Evolutionary conservation across 2,888 invertebrate genomes (phyloP).

Genomic region (Clunio marinus): DNA sequence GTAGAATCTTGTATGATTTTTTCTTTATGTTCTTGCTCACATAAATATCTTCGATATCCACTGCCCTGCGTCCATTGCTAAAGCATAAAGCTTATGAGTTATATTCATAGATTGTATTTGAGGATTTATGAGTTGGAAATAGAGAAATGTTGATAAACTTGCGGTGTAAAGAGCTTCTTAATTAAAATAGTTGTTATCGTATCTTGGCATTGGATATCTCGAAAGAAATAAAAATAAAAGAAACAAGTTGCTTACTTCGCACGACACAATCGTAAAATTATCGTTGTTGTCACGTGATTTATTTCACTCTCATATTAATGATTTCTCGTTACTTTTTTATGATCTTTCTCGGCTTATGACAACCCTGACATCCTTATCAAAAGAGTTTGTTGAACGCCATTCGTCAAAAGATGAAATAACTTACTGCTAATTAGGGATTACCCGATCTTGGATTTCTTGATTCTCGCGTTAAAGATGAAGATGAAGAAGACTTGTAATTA

Average conservation of each 20-base stretch:
- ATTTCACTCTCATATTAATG: too few species aligned
- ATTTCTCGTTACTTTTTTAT: conserved; percentile 5
- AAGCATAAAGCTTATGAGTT: too few species aligned
- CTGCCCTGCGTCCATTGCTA: too few species aligned
- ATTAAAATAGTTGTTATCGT: conserved; percentile 17
- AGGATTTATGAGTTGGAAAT: background rate
- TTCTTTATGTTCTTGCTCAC: too few species aligned
- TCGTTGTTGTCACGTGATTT: conserved; percentile 5
- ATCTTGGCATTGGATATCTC: too few species aligned
- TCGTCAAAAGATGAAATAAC: background rate
- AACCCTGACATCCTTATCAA: conserved; percentile 21
- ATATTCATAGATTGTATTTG: background rate
- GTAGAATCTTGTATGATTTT: too few species aligned
- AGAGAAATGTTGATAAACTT: background rate
- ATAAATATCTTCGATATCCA: too few species aligned
- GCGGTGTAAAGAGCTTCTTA: background rate
- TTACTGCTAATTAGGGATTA: conserved; percentile 21
- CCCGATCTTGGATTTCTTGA: conserved; percentile 15
- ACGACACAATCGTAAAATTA: conserved; percentile 13
- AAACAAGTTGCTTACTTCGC: conserved; percentile 8
- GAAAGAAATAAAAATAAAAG: background rate
- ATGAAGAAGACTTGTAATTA: background rate
- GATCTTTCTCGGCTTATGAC: background rate
- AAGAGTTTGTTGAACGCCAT: background rate
- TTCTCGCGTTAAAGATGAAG: background rate